Evolutionary conservation across 1,140 invertebrate species (phyloP).

Genomic region (Helicoverpa armigera): DNA sequence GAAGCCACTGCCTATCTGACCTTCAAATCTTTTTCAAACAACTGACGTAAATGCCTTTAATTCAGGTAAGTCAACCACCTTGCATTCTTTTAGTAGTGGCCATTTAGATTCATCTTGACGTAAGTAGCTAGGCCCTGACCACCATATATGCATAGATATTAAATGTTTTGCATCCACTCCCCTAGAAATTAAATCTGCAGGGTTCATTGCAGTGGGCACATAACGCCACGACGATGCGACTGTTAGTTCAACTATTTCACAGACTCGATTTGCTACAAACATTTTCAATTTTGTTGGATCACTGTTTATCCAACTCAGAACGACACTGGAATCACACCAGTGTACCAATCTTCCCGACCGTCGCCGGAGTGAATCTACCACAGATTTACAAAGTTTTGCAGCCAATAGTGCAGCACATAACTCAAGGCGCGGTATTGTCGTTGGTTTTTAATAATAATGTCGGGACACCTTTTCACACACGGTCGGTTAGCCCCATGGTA

Average conservation of each 20-base stretch:
- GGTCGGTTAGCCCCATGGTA: too few species aligned
- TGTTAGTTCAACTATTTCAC: not conserved
- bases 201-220: not conserved
- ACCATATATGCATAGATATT: not conserved
- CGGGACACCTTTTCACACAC: too few species aligned
- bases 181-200: constrained; percentile 18
- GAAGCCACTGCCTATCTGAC: too few species aligned
- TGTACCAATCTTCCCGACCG: not conserved
- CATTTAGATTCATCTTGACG: too few species aligned
- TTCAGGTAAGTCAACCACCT: too few species aligned
- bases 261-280: not conserved
- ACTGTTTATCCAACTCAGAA: not conserved
- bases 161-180: not conserved
- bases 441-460: too few species aligned
- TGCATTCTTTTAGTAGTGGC: too few species aligned
- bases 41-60: too few species aligned
- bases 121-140: not conserved
- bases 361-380: not conserved
- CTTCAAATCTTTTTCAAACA: not conserved
- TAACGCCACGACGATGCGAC: constrained; percentile 9
- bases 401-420: not conserved
- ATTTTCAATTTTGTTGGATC: not conserved
- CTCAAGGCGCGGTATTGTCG: constrained; percentile 21
- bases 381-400: constrained; percentile 12
- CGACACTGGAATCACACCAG: constrained; percentile 9